These are phyloP conservation scores for Cosmopolites sordidus DNA, from an alignment of 2,888 invertebrate genomes.

Conservation along the genomic window DNA sequence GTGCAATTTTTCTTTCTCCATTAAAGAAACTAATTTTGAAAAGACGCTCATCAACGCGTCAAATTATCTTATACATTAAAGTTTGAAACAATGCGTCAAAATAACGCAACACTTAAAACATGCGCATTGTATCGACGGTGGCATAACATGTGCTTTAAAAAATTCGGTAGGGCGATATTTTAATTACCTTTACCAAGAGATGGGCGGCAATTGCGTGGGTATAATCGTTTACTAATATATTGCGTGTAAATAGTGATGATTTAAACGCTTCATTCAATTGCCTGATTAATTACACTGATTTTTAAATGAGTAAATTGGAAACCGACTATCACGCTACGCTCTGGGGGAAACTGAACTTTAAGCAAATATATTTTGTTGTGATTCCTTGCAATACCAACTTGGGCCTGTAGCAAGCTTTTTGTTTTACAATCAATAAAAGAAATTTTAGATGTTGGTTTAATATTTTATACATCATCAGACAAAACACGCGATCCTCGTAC, in stretches of 20 bases:
- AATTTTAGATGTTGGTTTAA: background rate
- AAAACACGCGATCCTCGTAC: conserved; percentile 42
- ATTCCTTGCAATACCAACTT: background rate
- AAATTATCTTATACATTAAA: conserved; percentile 1
- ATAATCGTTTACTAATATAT: background rate
- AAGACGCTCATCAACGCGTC: background rate
- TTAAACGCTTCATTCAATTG: background rate
- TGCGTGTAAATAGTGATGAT: conserved; percentile 6
- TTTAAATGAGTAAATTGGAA: background rate
- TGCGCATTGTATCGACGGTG: conserved; percentile 5
- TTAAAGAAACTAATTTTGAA: background rate
- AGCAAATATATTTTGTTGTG: background rate
- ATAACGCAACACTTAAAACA: conserved; percentile 12
- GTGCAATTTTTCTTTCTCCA: background rate
- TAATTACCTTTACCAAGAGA: background rate
- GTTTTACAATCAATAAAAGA: background rate
- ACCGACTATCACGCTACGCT: background rate
- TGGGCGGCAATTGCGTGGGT: background rate
- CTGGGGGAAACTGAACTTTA: background rate
- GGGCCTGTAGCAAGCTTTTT: background rate
- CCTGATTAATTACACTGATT: background rate
- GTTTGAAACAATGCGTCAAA: conserved; percentile 12
- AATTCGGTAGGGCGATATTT: background rate
- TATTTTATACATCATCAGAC: conserved; percentile 26
- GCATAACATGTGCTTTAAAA: background rate